These are phyloP conservation scores for Drosophila mettleri DNA, from an alignment of 2,888 invertebrate genomes.

Conservation along the genomic window DNA sequence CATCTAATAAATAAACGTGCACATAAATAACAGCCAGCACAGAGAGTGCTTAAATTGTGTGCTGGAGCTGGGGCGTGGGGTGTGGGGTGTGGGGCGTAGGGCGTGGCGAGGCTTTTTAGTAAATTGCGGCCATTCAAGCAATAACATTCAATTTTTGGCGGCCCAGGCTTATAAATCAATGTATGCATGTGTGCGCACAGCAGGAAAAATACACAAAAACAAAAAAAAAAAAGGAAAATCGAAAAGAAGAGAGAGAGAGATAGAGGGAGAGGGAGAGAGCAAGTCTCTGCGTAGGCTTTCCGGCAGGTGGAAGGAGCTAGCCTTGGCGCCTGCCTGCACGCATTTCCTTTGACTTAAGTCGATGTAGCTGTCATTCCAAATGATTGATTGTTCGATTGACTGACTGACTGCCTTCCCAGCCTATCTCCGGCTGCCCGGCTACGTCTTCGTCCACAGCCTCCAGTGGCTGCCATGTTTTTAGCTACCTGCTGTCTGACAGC, in stretches of 20 bases:
- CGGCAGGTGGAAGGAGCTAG: background rate
- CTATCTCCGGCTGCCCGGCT: conserved; percentile 7
- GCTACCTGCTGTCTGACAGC: conserved; percentile 24
- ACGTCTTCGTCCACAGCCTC: background rate
- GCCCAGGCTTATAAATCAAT: conserved; percentile 73
- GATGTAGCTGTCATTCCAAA: conserved; percentile 72
- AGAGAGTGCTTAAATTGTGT: background rate
- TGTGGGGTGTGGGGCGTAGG: background rate
- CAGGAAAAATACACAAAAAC: conserved; percentile 4
- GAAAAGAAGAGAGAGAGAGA: background rate
- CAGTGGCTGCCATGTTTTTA: background rate
- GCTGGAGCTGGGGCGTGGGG: too few relatives aligned
- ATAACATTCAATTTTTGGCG: conserved; percentile 80
- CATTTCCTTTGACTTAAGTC: conserved; percentile 70
- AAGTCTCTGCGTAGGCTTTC: background rate
- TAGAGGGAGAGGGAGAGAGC: background rate
- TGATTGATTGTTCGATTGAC: conserved; percentile 78
- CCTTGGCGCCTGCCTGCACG: conserved; percentile 25
- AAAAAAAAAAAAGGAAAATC: background rate
- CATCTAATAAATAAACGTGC: conserved; percentile 79
- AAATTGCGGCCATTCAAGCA: conserved; percentile 79
- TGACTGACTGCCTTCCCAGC: conserved; percentile 54
- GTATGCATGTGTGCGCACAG: conserved; percentile 54
- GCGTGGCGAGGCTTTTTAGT: conserved; percentile 65
- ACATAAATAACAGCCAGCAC: conserved; percentile 64